Evolutionary conservation across 2,888 invertebrate genomes (phyloP), one percentile per base, ranked within the genome.

Genomic region (Euzetes globulus): DNA sequence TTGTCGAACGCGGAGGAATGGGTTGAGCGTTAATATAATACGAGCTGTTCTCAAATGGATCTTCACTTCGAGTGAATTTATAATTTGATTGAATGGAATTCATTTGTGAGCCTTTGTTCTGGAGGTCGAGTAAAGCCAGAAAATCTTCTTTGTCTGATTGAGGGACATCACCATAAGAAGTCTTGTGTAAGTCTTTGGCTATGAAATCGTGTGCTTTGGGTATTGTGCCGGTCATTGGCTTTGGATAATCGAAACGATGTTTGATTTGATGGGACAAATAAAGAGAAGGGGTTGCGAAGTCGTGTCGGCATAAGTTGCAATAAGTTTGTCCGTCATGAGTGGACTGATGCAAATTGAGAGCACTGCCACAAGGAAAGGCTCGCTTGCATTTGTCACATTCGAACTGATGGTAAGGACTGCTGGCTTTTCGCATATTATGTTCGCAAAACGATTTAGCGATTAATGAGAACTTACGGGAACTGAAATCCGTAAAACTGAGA

Each of bases 111-210:
- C 73, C 73, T 60, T 45, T 77, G 71, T 73, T 90, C 81, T 88
- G 89, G 52, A 91, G 85, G 81, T 91, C 89, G 29, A 93, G 84
- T 77, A 90, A 88, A 0, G 91, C 90, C 80, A 94, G 90, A 82
- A 94, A 92, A 79, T 91, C 90, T 75, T 90, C 89, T 52, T 91
- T 86, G 68, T 79, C 78, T n/a, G 78, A 77, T 72, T 78, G 72
- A 77, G 70, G 70, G 25, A 70, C 70, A 47, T 70, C 70, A 7
- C 70, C 70, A 17, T 65, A 65, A 37, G 65, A 65, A 22, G 11
- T 41, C 19, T 41, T 65, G 11, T 29, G 29, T 19, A 58, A 25
- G 13, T 29, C 58, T 11, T 22, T 25, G 9, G 63, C n/a, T 15
- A 33, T 25, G 17, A 63, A 63, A 9, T 29, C 63, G 13, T 33